These are phyloP conservation scores for Uropsilus gracilis DNA, from an alignment of 2,113 vertebrate genomes.

Conservation along the genomic window DNA sequence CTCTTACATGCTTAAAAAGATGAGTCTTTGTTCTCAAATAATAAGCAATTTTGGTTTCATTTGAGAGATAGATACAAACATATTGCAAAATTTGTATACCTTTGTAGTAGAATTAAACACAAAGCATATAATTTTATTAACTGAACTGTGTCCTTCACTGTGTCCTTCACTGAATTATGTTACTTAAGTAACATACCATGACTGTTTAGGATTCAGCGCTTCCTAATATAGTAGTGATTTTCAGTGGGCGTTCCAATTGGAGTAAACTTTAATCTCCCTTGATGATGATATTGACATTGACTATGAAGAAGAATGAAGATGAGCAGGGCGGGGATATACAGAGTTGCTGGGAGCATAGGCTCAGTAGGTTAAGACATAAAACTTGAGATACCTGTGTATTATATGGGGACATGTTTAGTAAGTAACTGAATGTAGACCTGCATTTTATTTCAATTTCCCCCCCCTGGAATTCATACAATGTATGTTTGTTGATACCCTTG, in stretches of 20 bases:
- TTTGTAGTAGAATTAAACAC: not conserved
- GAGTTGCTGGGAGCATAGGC: not conserved
- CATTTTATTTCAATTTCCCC: too few relatives aligned
- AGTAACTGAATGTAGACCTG: not conserved
- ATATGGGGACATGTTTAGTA: not conserved
- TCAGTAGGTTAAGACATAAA: not conserved
- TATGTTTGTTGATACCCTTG: too few relatives aligned
- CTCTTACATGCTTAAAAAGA: not conserved
- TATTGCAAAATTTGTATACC: not conserved
- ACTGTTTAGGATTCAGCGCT: not conserved
- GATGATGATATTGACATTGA: not conserved
- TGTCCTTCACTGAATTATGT: not conserved
- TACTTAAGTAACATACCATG: not conserved
- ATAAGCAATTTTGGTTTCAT: slow-evolving; percentile 30
- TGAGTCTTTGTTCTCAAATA: slow-evolving; percentile 31
- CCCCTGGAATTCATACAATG: too few relatives aligned
- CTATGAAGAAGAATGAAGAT: not conserved
- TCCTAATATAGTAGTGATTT: not conserved
- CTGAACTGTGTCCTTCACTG: not conserved
- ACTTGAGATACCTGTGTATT: not conserved
- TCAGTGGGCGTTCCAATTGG: not conserved
- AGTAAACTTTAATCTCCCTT: not conserved
- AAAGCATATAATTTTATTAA: not conserved
- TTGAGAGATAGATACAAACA: not conserved
- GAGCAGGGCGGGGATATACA: not conserved